These are phyloP conservation scores for Butorides virescens DNA, from an alignment of 2,113 vertebrate genomes.

Conservation along the genomic window DNA sequence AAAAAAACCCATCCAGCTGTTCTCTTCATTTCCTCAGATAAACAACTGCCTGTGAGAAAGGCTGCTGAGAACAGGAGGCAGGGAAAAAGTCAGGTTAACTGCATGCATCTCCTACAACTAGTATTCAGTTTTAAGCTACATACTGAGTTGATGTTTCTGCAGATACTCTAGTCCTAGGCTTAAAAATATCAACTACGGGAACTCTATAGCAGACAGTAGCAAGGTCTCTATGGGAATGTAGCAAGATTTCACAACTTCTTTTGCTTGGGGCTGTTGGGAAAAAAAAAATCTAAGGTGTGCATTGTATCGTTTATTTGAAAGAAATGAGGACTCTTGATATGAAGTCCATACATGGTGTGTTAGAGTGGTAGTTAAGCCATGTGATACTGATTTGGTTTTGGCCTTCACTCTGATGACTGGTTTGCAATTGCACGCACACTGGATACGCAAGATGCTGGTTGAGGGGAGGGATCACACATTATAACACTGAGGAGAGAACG, in stretches of 20 bases:
- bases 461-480: not conserved
- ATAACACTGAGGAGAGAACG: not conserved
- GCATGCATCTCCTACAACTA: not conserved
- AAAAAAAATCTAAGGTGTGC: not conserved
- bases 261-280: not conserved
- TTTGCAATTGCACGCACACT: not conserved
- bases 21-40: not conserved
- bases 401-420: not conserved
- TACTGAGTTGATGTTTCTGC: not conserved
- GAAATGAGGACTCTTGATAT: not conserved
- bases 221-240: not conserved
- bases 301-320: not conserved
- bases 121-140: not conserved
- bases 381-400: not conserved
- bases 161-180: not conserved
- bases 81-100: not conserved
- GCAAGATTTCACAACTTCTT: not conserved
- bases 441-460: not conserved
- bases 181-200: not conserved
- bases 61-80: not conserved
- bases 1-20: not conserved
- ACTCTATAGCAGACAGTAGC: not conserved
- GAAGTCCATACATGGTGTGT: not conserved
- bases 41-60: not conserved
- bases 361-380: not conserved